These are phyloP conservation scores for Acanthosepion esculentum DNA, from an alignment of 2,888 invertebrate species.

Conservation along the genomic window DNA sequence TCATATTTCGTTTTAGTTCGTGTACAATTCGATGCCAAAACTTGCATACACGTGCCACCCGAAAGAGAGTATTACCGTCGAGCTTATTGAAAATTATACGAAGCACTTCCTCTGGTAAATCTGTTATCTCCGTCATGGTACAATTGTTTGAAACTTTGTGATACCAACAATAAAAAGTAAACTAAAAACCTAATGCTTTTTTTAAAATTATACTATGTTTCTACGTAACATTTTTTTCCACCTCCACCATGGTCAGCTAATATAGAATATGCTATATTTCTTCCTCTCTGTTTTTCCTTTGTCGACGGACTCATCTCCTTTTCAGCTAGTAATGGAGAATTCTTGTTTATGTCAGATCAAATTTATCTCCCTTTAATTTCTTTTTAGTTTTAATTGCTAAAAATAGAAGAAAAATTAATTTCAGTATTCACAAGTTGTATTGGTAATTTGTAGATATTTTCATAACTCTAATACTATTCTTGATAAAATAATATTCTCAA, in stretches of 20 bases:
- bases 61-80: not conserved
- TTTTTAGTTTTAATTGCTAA: too few species aligned
- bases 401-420: too few species aligned
- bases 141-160: not conserved
- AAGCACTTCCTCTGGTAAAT: slow-evolving; percentile 1
- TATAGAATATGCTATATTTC: not conserved
- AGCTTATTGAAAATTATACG: slow-evolving; percentile 37
- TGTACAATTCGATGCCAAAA: slow-evolving; percentile 35
- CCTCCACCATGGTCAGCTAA: not conserved
- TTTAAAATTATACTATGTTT: not conserved
- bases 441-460: too few species aligned
- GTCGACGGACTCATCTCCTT: not conserved
- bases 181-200: not conserved
- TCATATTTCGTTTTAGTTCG: not conserved
- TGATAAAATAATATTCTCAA: too few species aligned
- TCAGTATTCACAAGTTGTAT: too few species aligned
- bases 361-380: too few species aligned
- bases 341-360: too few species aligned
- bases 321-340: not conserved
- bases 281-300: not conserved
- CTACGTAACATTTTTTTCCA: not conserved
- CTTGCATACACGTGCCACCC: slow-evolving; percentile 35
- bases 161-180: not conserved
- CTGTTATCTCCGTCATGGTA: not conserved
- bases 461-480: too few species aligned